Evolutionary conservation across 2,113 vertebrate species (phyloP), one percentile per base, ranked within the genome.

Genomic region (Brachionichthys hirsutus): DNA sequence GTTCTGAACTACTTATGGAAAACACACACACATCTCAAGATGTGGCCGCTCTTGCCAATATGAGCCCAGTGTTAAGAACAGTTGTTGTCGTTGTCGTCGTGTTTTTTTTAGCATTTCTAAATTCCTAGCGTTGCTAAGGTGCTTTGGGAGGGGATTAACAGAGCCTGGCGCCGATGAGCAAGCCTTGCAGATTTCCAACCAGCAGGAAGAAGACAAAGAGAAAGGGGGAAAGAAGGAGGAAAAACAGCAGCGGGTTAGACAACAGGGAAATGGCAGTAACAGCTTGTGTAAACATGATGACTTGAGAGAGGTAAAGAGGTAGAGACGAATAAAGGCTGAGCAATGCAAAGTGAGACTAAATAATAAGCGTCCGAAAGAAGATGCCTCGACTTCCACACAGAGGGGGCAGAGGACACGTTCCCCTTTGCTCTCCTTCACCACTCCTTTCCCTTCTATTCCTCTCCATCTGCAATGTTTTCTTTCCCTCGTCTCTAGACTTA

Each of bases 61-160:
- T 20, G 73, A 87, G 79, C 87, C 79, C 85, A 82, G 85, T 74
- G 87, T 89, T 87, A 90, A 89, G 87, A 89, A 85, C 87, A 90
- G 87, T 90, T 86, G 86, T 89, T 80, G 83, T 86, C 61, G 66
- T 75, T 68, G 72, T 81, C 63, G 63, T 77, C 17, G 64, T 84
- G 62, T 83, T 81, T 88, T 86, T 88, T 88, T 85, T 82, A 86
- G 79, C 86, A 85, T 89, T 85, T 88, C 77, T 87, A 89, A 88
- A 88, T 89, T 88, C 79, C 82, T 77, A 88, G 89, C 85, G 84
- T 91, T 90, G 87, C 87, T 89, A 89, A 91, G 87, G 86, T 90
- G 87, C 87, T 91, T 91, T 90, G 86, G 84, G 84, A 85, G 76
- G 75, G 87, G 89, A 90, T 90, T 91, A 90, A 82, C 87, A 84